Percentiles rank a stretch among this genome's conserved stretches.
phyloP scores from a whole-genome alignment of 1,140 invertebrate genomes.

The Eulimnadia texana region DNA sequence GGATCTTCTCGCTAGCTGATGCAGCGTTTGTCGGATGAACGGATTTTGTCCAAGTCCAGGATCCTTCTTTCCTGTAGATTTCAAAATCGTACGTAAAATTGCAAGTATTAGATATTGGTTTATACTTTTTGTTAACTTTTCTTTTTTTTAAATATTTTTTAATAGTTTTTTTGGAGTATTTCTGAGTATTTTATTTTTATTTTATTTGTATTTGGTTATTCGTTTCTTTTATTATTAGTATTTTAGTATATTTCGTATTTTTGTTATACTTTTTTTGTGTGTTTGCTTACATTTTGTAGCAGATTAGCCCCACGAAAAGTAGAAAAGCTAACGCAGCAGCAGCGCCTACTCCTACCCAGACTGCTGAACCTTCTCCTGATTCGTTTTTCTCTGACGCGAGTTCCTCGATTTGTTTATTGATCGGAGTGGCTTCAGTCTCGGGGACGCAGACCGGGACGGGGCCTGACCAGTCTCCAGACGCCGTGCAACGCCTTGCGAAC shows the following conservation, averaged over 20 bases:
- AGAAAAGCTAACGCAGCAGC: constrained; percentile 28
- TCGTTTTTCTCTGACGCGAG: neutral
- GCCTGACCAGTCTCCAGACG: constrained; percentile 67
- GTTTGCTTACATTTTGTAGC: constrained; percentile 26
- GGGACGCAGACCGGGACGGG: constrained; percentile 59
- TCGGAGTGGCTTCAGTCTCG: constrained; percentile 24
- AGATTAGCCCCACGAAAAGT: constrained; percentile 26
- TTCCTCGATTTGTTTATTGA: constrained; percentile 2
- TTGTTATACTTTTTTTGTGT: too few species aligned
- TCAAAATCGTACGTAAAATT: too few species aligned
- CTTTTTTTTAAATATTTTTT: too few species aligned
- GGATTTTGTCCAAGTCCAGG: constrained; percentile 8
- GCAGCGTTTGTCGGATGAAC: neutral
- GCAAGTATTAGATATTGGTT: too few species aligned
- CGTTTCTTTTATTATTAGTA: too few species aligned
- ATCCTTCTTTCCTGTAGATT: constrained; percentile 10
- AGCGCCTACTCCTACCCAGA: constrained; percentile 29
- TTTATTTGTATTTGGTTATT: too few species aligned
- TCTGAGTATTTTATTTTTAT: too few species aligned
- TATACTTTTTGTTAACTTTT: too few species aligned
- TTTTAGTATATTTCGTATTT: too few species aligned
- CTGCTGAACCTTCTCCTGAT: constrained; percentile 9
- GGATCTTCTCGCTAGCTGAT: too few species aligned
- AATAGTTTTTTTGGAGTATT: too few species aligned
- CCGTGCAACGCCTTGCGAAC: constrained; percentile 62